These are phyloP conservation scores for Drosophila vallismaia DNA, from an alignment of 2,888 invertebrate species.

Conservation along the genomic window DNA sequence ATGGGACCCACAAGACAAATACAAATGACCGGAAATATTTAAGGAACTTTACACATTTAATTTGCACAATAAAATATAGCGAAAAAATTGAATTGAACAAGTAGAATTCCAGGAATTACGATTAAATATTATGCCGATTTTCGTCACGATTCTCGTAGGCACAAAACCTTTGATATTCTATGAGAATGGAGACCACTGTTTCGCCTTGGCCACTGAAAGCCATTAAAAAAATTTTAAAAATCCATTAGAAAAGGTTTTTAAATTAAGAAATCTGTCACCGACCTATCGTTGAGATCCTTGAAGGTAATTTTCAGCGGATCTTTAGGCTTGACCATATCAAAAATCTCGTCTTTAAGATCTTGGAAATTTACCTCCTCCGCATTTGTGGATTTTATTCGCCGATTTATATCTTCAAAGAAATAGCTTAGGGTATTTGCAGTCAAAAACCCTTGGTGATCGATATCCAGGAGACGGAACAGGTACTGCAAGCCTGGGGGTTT, in stretches of 20 bases:
- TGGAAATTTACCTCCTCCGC: constrained; percentile 96
- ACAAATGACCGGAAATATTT: constrained; percentile 29
- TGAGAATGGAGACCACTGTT: constrained; percentile 95
- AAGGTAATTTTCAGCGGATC: constrained; percentile 93
- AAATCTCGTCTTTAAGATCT: constrained; percentile 98
- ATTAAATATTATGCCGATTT: constrained; percentile 79
- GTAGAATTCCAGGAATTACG: neutral
- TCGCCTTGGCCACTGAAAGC: constrained; percentile 76
- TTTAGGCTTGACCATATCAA: constrained; percentile 97
- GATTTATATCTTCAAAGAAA: constrained; percentile 97
- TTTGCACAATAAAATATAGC: constrained; percentile 2
- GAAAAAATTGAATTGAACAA: constrained; percentile 2
- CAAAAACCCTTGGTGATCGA: constrained; percentile 93
- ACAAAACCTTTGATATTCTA: constrained; percentile 98
- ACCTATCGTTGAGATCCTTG: constrained; percentile 92
- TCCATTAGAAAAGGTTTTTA: neutral
- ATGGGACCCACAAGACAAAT: constrained; percentile 7
- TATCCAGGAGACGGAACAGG: constrained; percentile 95
- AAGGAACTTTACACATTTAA: constrained; percentile 17
- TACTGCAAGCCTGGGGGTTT: constrained; percentile 94
- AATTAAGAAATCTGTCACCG: constrained; percentile 30
- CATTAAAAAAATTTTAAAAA: neutral
- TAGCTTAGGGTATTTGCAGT: constrained; percentile 96
- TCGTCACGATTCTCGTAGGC: constrained; percentile 96
- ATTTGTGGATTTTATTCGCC: constrained; percentile 93